Conservation (phyloP, 2,888 invertebrate genomes). For the Athrips mouffetella region DNA sequence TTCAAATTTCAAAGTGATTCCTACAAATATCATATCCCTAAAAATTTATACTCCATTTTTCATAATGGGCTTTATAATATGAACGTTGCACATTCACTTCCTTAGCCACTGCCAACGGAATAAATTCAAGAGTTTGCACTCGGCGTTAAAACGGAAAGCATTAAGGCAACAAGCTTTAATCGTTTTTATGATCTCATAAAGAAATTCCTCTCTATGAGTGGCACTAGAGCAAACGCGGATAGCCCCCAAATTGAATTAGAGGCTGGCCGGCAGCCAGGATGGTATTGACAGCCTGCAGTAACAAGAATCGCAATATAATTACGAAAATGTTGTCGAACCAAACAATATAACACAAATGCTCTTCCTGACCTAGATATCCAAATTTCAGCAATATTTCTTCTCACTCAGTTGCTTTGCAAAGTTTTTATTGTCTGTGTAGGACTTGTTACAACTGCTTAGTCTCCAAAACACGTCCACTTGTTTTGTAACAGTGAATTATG, state of each 20-base stretch:
- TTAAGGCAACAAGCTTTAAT: constrained; percentile 47
- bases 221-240: constrained; percentile 36
- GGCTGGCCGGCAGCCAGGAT: constrained; percentile 49
- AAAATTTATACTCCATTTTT: no score
- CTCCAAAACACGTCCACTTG: constrained; percentile 15
- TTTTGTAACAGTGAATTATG: constrained; percentile 15
- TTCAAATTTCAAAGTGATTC: no score
- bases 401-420: not conserved
- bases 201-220: constrained; percentile 34
- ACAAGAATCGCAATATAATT: constrained; percentile 14
- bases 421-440: not conserved
- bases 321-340: not conserved
- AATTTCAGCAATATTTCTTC: not conserved
- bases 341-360: constrained; percentile 8
- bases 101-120: not conserved
- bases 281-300: constrained; percentile 39
- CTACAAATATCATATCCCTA: no score
- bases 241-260: constrained; percentile 55
- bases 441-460: constrained; percentile 2
- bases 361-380: not conserved
- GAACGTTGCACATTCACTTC: not conserved
- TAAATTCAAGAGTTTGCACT: constrained; percentile 6
- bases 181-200: constrained; percentile 49
- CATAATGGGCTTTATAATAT: no score
- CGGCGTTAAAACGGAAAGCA: constrained; percentile 32